Evolutionary conservation across 2,113 vertebrate species (phyloP).

Genomic region (Psephotus haematonotus): DNA sequence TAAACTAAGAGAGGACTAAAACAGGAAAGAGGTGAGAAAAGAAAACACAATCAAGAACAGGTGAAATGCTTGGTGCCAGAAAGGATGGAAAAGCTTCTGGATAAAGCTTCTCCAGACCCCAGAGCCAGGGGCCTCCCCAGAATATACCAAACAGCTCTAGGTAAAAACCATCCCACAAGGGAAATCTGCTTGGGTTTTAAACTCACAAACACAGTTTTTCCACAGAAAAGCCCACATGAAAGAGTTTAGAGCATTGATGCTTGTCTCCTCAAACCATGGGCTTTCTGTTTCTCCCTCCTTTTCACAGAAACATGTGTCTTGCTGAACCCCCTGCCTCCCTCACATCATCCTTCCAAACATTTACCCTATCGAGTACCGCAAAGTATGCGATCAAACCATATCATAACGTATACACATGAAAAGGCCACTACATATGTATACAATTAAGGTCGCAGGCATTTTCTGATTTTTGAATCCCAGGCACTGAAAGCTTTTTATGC

Average conservation of each 20-base stretch:
- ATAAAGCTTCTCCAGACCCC: background rate
- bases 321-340: background rate
- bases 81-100: background rate
- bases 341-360: background rate
- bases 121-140: background rate
- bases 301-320: background rate
- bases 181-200: background rate
- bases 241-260: rapidly evolving
- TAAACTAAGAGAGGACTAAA: background rate
- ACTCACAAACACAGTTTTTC: background rate
- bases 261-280: background rate
- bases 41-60: background rate
- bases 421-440: background rate
- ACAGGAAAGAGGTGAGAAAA: background rate
- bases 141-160: background rate
- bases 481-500: background rate
- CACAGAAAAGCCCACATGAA: background rate
- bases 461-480: background rate
- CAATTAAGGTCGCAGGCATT: background rate
- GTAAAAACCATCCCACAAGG: background rate
- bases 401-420: background rate
- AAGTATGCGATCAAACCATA: background rate
- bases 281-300: background rate
- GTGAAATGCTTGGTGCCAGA: background rate
- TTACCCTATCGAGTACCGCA: rapidly evolving